A percentile compares a stretch with the other conserved stretches of the same genome.
phyloP scores from a whole-genome alignment of 2,797 vertebrate genomes.

The Crax fasciolata region DNA sequence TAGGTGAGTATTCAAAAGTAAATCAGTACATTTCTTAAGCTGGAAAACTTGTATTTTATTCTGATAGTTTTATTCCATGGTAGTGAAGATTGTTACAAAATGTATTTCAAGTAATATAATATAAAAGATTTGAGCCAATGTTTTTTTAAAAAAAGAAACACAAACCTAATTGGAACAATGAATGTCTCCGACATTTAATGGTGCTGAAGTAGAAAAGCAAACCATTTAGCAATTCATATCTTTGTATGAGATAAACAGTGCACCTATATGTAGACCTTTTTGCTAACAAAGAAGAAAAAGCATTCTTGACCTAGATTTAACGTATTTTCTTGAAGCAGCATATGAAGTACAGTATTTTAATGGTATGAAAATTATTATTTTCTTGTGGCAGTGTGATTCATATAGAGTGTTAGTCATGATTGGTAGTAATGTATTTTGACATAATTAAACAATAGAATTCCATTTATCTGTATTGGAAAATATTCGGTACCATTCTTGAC shows the following conservation, averaged over 20 bases:
- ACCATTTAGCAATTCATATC: background rate
- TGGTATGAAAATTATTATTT: background rate
- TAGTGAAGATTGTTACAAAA: background rate
- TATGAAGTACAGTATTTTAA: background rate
- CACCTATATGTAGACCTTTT: background rate
- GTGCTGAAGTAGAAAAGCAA: background rate
- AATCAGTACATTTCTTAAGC: background rate
- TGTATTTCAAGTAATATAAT: background rate
- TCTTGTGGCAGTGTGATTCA: conserved; percentile 34
- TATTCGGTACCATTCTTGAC: conserved; percentile 28
- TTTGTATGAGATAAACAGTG: background rate
- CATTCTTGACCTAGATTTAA: background rate
- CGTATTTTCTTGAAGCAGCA: background rate
- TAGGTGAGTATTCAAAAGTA: conserved; percentile 41
- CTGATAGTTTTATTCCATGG: background rate
- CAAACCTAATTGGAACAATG: background rate
- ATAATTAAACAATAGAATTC: conserved; percentile 21
- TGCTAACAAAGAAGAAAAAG: background rate
- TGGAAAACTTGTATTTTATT: background rate
- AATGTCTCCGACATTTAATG: background rate
- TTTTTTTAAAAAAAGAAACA: background rate
- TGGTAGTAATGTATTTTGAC: conserved; percentile 47
- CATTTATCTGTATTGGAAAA: conserved; percentile 31
- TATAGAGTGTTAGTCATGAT: conserved; percentile 1
- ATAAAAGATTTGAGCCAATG: background rate